phyloP scores from a whole-genome alignment of 2,113 vertebrate genomes.

The Xerus inauris region DNA sequence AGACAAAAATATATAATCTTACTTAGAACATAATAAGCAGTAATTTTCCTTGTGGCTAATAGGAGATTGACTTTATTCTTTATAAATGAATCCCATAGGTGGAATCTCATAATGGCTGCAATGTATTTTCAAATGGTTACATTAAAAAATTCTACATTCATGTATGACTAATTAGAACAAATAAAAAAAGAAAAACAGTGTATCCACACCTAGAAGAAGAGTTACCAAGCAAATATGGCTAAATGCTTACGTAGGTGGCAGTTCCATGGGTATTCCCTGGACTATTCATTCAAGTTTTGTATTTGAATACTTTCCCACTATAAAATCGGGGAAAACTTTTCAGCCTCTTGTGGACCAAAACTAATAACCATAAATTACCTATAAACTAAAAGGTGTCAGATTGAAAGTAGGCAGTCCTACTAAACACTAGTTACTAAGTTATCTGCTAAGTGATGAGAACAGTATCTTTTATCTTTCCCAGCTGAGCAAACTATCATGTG shows the following conservation, averaged over 20 bases:
- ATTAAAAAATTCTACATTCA: too few species aligned
- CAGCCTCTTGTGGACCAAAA: background rate
- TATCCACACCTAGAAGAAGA: background rate
- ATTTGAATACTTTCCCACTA: background rate
- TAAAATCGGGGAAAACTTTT: background rate
- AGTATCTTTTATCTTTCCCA: background rate
- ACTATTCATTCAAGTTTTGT: background rate
- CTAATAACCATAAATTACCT: background rate
- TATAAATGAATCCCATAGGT: background rate
- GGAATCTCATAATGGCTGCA: background rate
- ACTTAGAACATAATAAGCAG: background rate
- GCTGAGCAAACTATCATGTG: background rate
- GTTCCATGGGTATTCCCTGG: background rate
- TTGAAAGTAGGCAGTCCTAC: background rate
- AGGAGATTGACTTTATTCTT: background rate
- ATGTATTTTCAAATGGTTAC: background rate
- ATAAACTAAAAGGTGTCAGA: background rate
- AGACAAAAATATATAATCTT: background rate
- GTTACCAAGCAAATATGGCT: background rate
- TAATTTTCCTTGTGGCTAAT: background rate
- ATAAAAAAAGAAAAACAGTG: too few species aligned
- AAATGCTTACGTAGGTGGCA: background rate
- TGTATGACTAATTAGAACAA: too few species aligned
- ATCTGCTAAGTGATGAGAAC: background rate
- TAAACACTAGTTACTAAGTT: background rate